Evolutionary conservation across 1,140 invertebrate species (phyloP), one percentile per base, ranked within the genome.

Genomic region (Ceratosolen fusciceps): DNA sequence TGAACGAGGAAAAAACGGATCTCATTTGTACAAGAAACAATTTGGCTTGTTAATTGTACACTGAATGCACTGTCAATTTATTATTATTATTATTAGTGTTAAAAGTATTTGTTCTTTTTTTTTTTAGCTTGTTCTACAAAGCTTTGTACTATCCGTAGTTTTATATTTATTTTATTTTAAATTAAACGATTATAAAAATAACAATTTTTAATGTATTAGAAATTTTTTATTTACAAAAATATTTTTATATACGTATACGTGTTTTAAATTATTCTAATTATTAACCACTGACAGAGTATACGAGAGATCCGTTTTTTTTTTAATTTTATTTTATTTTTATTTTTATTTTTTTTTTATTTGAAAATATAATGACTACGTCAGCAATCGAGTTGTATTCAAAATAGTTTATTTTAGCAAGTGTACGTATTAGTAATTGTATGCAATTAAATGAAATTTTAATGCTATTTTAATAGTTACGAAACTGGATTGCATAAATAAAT

Each of bases 21-120:
- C n/a, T 65, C 29, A 72, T 78, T 78, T 73, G 68, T 71, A 72
- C 71, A 72, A 62, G 37, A 72, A 43, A 77, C 74, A 56, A 39
- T 74, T 74, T 26, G 12, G 31, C 67, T 39, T 26, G 24, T 68
- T 68, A 72, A 29, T 54, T 72, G 37, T 60, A 52, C 31, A 47
- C 19, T 75, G 37, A 47, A 52, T 75, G 60, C 74, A 75, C 43
- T 62, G 29, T 65, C n/a, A 65, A 16, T 49, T 52, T 49, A 49
- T 65, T 16, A 54, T 34, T 74, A 3, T 74, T 60, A 62, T 52
- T 49, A 49, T 65, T 16, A 54, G 54, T 74, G 4, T 74, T 60
- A 62, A 47, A 62, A 74, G 43, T 75, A 34, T 24, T n/a, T n/a
- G 37, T 62, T 60, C 26, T 43, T 24, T 75, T 70, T n/a, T 77